Conservation (phyloP, 2,797 vertebrate genomes). For the Atherinosoma microstoma region DNA sequence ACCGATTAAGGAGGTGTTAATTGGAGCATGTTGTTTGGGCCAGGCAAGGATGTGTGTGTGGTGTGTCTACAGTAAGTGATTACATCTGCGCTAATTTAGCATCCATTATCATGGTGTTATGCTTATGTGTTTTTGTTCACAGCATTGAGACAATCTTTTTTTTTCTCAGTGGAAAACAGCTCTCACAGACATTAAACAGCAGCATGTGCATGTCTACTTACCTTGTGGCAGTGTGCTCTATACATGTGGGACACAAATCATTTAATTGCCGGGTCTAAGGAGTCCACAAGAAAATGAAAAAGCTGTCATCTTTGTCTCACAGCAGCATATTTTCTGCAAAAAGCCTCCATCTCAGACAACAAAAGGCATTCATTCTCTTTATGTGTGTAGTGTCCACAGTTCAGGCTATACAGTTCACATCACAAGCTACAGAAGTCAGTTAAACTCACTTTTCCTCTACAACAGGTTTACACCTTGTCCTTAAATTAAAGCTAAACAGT, state of each 20-base stretch:
- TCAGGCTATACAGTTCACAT: not conserved
- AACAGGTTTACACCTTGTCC: too few species aligned
- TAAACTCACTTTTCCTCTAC: too few species aligned
- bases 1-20: conserved; percentile 84
- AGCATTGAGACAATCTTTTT: not conserved
- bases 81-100: conserved; percentile 51
- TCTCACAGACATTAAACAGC: not conserved
- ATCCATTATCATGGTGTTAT: conserved; percentile 19
- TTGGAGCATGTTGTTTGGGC: conserved; percentile 83
- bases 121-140: conserved; percentile 8
- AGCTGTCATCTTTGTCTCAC: conserved; percentile 1
- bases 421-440: not conserved
- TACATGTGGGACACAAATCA: conserved; percentile 3
- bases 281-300: conserved; percentile 8
- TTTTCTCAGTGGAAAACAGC: not conserved
- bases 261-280: conserved; percentile 8
- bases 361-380: not conserved
- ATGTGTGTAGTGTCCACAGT: not conserved
- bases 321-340: not conserved
- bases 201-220: not conserved
- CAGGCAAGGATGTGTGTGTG: conserved; percentile 29
- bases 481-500: too few species aligned
- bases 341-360: conserved; percentile 1
- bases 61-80: conserved; percentile 43
- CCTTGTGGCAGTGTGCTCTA: not conserved